A percentile compares a stretch with the other conserved stretches of the same genome.
phyloP scores from a whole-genome alignment of 2,113 vertebrate genomes.

The Chroicocephalus ridibundus region DNA sequence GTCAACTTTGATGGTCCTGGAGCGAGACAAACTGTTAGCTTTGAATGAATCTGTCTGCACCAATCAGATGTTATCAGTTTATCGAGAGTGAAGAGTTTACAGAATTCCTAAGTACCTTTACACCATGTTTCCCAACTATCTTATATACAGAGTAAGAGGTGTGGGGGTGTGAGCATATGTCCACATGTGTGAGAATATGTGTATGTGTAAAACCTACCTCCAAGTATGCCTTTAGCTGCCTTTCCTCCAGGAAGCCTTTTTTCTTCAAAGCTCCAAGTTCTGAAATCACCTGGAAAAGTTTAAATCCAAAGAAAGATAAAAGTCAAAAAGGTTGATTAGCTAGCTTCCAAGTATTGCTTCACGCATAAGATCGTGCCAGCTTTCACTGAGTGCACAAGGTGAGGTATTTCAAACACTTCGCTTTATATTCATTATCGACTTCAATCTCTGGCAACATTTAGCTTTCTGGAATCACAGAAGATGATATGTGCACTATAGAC shows the following conservation, averaged over 20 bases:
- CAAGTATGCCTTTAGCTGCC: background rate
- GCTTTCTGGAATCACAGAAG: background rate
- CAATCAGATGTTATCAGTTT: background rate
- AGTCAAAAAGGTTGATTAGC: background rate
- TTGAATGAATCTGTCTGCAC: background rate
- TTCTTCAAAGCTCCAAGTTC: background rate
- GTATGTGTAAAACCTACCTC: background rate
- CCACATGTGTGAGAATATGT: fast-evolving
- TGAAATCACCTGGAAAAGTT: background rate
- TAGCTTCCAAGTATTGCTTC: background rate
- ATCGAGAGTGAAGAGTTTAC: background rate
- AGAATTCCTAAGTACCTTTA: background rate
- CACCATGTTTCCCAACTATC: background rate
- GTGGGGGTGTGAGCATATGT: fast-evolving
- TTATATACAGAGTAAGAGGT: background rate
- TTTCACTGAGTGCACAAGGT: background rate
- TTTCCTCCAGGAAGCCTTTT: background rate
- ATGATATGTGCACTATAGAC: background rate
- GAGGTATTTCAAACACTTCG: background rate
- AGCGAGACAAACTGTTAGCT: background rate
- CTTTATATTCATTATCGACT: background rate
- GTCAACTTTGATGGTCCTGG: background rate
- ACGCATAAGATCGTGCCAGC: background rate
- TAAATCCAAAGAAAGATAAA: background rate
- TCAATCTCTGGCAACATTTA: background rate